Evolutionary conservation across 2,888 invertebrate species (phyloP).

Genomic region (Liposcelis brunnea): DNA sequence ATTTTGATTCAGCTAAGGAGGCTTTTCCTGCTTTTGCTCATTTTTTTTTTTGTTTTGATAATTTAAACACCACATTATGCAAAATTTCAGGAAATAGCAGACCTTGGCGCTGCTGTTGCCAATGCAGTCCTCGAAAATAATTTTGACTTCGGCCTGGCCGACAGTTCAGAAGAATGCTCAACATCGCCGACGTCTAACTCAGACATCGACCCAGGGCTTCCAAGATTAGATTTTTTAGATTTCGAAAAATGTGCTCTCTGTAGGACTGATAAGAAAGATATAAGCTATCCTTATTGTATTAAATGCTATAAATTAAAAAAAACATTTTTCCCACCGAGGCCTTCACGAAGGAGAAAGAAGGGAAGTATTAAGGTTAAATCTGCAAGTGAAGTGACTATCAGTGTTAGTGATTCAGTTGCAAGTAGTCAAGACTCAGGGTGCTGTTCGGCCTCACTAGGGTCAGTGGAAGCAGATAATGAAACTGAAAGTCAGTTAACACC

Average conservation of each 20-base stretch:
- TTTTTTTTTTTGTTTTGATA: neutral
- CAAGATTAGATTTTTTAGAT: neutral
- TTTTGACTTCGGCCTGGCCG: neutral
- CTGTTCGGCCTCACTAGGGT: too few relatives aligned
- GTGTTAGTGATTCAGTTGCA: too few relatives aligned
- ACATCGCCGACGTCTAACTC: constrained; percentile 3
- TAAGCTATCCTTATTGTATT: neutral
- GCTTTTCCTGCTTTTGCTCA: neutral
- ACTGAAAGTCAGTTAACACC: too few relatives aligned
- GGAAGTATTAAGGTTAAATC: too few relatives aligned
- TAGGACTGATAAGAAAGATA: neutral
- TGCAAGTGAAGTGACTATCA: too few relatives aligned
- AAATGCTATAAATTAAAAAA: neutral
- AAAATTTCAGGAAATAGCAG: constrained; percentile 3
- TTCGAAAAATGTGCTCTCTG: neutral
- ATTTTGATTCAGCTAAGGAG: neutral
- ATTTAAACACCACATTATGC: neutral
- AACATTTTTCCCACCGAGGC: constrained; percentile 1
- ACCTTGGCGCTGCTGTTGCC: neutral
- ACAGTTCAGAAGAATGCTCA: neutral
- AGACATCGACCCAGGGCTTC: neutral
- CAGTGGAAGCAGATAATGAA: too few relatives aligned
- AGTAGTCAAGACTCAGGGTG: too few relatives aligned
- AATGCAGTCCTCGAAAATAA: neutral
- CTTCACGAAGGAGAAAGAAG: neutral